Evolutionary conservation across 2,113 vertebrate genomes (phyloP).

Genomic region (Scomber colias): DNA sequence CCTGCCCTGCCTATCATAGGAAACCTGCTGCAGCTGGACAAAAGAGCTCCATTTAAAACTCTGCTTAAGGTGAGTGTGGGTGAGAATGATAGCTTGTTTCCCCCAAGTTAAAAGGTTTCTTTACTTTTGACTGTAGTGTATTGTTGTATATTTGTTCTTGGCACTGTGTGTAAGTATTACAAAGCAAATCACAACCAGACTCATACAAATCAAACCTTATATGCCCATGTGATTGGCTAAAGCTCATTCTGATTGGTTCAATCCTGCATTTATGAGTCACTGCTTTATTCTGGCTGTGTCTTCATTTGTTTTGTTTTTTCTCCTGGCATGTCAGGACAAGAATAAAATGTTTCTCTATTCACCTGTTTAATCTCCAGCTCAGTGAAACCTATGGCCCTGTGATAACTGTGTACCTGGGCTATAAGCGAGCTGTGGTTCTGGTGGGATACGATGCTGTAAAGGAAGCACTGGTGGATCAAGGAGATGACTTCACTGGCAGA

Average conservation of each 20-base stretch:
- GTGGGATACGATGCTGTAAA: slow-evolving; percentile 80
- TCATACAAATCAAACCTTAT: too few species aligned
- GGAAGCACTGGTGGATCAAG: slow-evolving; percentile 79
- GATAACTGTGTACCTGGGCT: slow-evolving; percentile 76
- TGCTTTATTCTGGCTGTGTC: not conserved
- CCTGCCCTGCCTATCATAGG: slow-evolving; percentile 69
- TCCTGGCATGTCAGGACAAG: not conserved
- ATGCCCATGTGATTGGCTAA: too few species aligned
- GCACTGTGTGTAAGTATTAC: too few species aligned
- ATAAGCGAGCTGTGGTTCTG: slow-evolving; percentile 70
- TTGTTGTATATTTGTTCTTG: too few species aligned
- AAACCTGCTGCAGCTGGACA: slow-evolving; percentile 74
- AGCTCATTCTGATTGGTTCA: too few species aligned
- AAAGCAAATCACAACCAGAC: too few species aligned
- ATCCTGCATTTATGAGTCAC: too few species aligned
- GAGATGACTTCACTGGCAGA: slow-evolving; percentile 81
- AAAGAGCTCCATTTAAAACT: slow-evolving; percentile 64
- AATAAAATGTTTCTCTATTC: not conserved
- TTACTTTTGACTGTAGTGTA: too few species aligned
- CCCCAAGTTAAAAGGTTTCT: too few species aligned
- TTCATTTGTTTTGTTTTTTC: not conserved
- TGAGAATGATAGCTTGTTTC: not conserved
- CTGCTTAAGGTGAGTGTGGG: slow-evolving; percentile 65
- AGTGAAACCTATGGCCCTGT: slow-evolving; percentile 76
- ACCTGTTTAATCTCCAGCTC: slow-evolving; percentile 54